Base-by-base conservation (phyloP, 2,113 vertebrate species). In the Aramus guarauna region DNA sequence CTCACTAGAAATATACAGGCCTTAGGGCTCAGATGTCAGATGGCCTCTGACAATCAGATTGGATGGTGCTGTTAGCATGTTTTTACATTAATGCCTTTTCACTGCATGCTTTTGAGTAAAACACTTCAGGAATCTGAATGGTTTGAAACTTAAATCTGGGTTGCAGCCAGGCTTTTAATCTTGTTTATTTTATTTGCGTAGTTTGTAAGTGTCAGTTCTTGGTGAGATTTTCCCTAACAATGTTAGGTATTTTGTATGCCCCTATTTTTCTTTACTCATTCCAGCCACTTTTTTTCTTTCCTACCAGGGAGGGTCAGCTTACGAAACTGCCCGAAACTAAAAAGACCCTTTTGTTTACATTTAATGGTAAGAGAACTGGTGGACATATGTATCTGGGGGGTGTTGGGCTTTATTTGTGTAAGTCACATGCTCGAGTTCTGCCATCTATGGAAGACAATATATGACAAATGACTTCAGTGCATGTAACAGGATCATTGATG, bases 311-410 rank as follows among this genome's bases (percentile, higher is more conserved):
- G 97, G 99, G 99, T 93, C 99, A 99, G 98, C 99, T 99, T 84
- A 98, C 99, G 96, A 99, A 99, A 98, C 99, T 99, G 93, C 99
- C 99, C 11, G 99, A 99, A 94, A 99, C 99, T 88, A 99, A 99
- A 98, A 99, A 99, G 98, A 99, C 99, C 63, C 98, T 99, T 95
- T 88, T 99, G 99, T 99, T 99, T 99, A 99, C 99, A 99, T 99
- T 99, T 99, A 99, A 99, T 32, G 99, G 99, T 99, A 98, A 98
- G 97, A 89, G 14, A 79, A 32, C 9, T 41, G 24, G 34, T 39
- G 22, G 32, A 5, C 9, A 2, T 45, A 36, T 84, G 21, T 47
- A 17, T 23, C 17, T 34, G 34, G 30, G 47, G 55, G 36, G 39
- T 5, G 64, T 5, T 67, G 36, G 15, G 43, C 26, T 85, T 74